Base-by-base conservation (phyloP, 1,140 invertebrate species). In the Tetraneura akinire region DNA sequence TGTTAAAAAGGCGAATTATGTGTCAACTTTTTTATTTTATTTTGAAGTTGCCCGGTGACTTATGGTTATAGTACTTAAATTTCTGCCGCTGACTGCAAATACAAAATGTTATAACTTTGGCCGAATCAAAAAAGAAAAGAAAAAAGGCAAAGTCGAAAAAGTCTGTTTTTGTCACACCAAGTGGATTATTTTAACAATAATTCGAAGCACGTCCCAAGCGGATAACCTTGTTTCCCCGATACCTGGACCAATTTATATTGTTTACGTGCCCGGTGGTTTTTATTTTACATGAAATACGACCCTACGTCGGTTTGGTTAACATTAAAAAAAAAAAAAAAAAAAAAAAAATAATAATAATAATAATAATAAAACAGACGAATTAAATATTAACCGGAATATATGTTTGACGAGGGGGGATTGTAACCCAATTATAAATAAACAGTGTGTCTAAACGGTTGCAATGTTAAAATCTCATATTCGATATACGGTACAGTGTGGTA, bases 181-280 rank as follows among this genome's bases (percentile, higher is more conserved):
- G 42, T 62, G 55, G 55, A 78, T 78, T 78, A 78, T 78, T 78
- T 78, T 78, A 26, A 62, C 55, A 47, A 60, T 78, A 78, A 78
- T 78, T 78, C 74, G 74, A 29, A 47, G 74, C 74, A 78, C 74
- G 74, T 78, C 37, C 53, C 16, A 37, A n/a, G 42, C 42, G 74
- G 55, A 78, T 45, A 78, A 78, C 74, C 51, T 78, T 42, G 51
- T 60, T 62, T 47, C 37, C 42, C 55, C 53, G 55, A 60, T 78
- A 78, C 74, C 74, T 62, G 74, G 32, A 60, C 74, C 74, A 60
- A 78, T 78, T 78, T 78, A 78, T 78, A 78, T 78, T 62, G 55
- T 78, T 62, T 62, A 60, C 74, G 74, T 78, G 55, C 53, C 42
- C 14, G 5, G 42, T 42, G 37, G 32, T 1, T 55, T 73, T 47